Conservation (phyloP, 2,113 vertebrate species). For the Hyperoodon ampullatus region DNA sequence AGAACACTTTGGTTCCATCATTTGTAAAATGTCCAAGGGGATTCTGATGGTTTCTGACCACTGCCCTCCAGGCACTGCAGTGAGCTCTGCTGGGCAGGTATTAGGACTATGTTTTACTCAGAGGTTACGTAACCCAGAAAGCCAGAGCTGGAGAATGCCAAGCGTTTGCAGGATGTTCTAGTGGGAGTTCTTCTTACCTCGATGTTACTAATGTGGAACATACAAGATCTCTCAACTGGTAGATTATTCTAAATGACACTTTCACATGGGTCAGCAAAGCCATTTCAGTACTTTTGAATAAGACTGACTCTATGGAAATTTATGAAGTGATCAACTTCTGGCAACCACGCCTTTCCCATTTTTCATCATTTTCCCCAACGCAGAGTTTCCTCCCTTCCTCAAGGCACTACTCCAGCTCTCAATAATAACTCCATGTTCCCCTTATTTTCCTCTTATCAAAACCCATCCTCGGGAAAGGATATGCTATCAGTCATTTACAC, state of each 20-base stretch:
- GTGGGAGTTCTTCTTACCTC: neutral
- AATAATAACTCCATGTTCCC: neutral
- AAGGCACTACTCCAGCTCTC: neutral
- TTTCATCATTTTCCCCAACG: neutral
- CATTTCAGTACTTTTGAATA: conserved; percentile 22
- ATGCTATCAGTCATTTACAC: conserved; percentile 35
- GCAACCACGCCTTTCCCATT: neutral
- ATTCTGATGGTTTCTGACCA: neutral
- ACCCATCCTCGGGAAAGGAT: neutral
- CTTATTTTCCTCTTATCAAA: conserved; percentile 39
- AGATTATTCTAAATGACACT: neutral
- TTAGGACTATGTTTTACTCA: neutral
- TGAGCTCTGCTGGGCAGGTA: neutral
- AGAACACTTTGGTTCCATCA: neutral
- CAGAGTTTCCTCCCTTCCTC: neutral
- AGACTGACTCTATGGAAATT: neutral
- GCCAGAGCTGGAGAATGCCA: neutral
- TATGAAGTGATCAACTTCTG: neutral
- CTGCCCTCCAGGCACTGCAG: neutral
- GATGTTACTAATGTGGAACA: neutral
- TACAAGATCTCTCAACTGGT: neutral
- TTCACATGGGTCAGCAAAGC: neutral
- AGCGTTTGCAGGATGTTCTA: neutral
- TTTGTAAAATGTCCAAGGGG: neutral
- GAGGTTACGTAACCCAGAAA: neutral